A percentile compares a stretch with the other conserved stretches of the same genome.
Evolutionary conservation across 2,113 vertebrate species (phyloP).

Genomic region (Corvus moneduloides): DNA sequence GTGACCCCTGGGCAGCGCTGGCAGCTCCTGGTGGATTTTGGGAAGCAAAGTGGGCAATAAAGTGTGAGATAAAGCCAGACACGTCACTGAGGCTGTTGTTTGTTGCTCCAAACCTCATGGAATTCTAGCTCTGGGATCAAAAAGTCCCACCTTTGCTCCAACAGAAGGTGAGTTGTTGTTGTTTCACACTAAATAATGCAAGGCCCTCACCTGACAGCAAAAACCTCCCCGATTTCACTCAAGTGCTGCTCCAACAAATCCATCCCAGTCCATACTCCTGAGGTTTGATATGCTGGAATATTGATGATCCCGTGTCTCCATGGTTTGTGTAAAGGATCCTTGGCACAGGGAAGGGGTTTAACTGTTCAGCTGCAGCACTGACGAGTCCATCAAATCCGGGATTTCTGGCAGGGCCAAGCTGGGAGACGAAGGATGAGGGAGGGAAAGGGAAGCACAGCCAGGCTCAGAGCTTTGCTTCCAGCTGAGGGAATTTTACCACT

Average conservation of each 20-base stretch:
- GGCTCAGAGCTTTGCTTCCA: background rate
- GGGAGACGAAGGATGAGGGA: background rate
- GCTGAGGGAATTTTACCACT: background rate
- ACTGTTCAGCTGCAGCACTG: background rate
- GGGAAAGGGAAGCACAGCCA: background rate
- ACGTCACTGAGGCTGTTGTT: accelerated
- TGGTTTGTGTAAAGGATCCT: background rate
- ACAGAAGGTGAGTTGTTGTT: background rate
- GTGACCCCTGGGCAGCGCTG: background rate
- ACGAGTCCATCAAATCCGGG: background rate
- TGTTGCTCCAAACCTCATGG: background rate
- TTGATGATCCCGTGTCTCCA: background rate
- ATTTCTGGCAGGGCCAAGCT: background rate
- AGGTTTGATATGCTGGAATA: conserved; percentile 11
- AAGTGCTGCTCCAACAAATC: background rate
- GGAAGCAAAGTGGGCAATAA: background rate
- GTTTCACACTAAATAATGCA: background rate
- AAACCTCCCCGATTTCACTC: background rate
- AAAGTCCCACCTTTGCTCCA: background rate
- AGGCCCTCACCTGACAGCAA: background rate
- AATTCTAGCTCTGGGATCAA: background rate
- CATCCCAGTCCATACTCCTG: background rate
- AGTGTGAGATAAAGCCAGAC: accelerated
- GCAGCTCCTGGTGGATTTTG: background rate
- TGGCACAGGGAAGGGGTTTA: background rate